phyloP scores from a whole-genome alignment of 2,888 invertebrate species.

The Acronicta psi region DNA sequence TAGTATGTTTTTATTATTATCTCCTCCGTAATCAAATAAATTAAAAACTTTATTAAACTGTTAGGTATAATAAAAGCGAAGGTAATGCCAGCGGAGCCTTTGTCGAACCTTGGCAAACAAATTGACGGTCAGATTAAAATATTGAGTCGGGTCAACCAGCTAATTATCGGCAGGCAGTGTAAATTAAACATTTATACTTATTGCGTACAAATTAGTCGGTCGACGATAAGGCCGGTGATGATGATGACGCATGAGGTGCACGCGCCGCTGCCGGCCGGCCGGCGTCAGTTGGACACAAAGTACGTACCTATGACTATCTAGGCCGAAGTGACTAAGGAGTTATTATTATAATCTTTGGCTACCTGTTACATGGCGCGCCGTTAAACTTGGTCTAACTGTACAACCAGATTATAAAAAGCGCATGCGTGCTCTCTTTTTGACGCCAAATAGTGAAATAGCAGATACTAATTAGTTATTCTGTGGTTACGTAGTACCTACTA shows the following conservation, averaged over 20 bases:
- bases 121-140: conserved; percentile 65
- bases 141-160: conserved; percentile 59
- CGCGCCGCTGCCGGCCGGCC: conserved; percentile 47
- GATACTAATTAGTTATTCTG: no score
- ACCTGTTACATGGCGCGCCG: conserved; percentile 64
- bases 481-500: conserved; percentile 45
- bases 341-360: conserved; percentile 68
- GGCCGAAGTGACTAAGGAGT: conserved; percentile 49
- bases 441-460: conserved; percentile 45
- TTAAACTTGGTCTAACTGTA: conserved; percentile 67
- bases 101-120: conserved; percentile 62
- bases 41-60: conserved; percentile 18
- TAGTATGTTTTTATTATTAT: conserved; percentile 3
- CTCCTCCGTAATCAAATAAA: conserved; percentile 28
- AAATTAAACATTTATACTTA: conserved; percentile 56
- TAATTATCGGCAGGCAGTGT: conserved; percentile 60
- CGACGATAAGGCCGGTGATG: conserved; percentile 57
- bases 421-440: conserved; percentile 58
- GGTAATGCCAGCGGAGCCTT: conserved; percentile 45
- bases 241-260: conserved; percentile 48
- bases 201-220: conserved; percentile 53
- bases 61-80: conserved; percentile 37
- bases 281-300: conserved; percentile 31
- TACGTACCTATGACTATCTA: conserved; percentile 45
- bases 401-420: conserved; percentile 66